Conservation (phyloP, 2,797 vertebrate genomes). For the Choloepus didactylus region DNA sequence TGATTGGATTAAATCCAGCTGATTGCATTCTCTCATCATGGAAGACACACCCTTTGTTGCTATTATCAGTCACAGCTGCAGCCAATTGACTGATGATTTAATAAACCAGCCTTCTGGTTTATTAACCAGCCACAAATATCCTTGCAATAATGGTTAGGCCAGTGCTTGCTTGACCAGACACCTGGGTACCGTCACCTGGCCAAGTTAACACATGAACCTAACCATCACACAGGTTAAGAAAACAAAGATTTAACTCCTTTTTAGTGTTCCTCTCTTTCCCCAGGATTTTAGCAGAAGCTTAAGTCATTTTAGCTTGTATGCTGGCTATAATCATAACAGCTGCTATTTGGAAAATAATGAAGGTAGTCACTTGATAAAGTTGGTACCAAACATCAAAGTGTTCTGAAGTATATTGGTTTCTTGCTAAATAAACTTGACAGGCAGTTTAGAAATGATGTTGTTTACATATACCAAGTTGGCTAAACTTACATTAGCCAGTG, state of each 20-base stretch:
- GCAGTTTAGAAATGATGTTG: background rate
- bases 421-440: constrained; percentile 10
- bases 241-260: background rate
- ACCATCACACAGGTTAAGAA: background rate
- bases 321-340: background rate
- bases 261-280: background rate
- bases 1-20: too few species aligned
- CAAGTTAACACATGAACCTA: too few species aligned
- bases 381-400: background rate
- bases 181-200: too few species aligned
- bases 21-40: too few species aligned
- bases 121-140: too few species aligned
- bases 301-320: background rate
- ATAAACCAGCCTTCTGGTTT: too few species aligned
- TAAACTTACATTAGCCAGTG: background rate
- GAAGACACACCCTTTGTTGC: too few species aligned
- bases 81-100: too few species aligned
- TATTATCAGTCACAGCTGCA: too few species aligned
- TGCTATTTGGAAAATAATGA: background rate
- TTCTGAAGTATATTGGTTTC: background rate
- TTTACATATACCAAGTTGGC: background rate
- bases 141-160: too few species aligned
- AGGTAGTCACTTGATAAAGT: background rate
- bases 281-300: background rate
- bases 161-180: too few species aligned